A percentile compares a stretch with the other conserved stretches of the same genome.
Evolutionary conservation across 37 sponge, comb jelly and placozoan genomes (phyloP).

Genomic region (Hexactinellida sp.): DNA sequence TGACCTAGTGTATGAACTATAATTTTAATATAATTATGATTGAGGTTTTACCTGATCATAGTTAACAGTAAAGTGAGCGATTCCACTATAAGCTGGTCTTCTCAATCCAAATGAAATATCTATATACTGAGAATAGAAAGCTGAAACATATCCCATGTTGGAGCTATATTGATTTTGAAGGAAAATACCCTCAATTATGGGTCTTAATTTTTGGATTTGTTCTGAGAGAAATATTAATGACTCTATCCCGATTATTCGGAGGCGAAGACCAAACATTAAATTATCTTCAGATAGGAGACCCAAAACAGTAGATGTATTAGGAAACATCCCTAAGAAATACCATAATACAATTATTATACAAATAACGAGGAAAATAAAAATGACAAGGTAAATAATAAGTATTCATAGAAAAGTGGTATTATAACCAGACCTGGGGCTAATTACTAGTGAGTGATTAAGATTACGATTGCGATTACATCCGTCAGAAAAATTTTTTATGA

Average conservation of each 20-base stretch:
- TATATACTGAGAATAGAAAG: not conserved
- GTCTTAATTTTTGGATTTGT: not conserved
- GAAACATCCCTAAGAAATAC: not conserved
- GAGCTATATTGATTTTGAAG: not conserved
- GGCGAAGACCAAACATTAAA: not conserved
- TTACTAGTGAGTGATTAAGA: too few species aligned
- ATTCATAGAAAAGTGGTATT: too few species aligned
- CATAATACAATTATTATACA: too few species aligned
- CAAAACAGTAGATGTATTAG: not conserved
- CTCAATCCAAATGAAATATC: not conserved
- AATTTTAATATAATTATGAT: too few species aligned
- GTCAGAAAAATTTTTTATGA: too few species aligned
- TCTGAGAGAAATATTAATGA: not conserved
- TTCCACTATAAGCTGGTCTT: not conserved
- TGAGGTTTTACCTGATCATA: constrained; percentile 10
- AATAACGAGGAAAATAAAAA: too few species aligned
- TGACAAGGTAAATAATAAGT: too few species aligned
- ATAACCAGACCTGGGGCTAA: too few species aligned
- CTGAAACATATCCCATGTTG: not conserved
- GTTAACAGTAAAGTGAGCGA: not conserved
- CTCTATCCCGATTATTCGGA: not conserved
- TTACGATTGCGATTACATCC: too few species aligned
- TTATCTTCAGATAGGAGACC: not conserved
- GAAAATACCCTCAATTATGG: not conserved
- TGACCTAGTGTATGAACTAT: too few species aligned